Evolutionary conservation across 2,113 vertebrate genomes (phyloP).

Genomic region (Barbus barbus): DNA sequence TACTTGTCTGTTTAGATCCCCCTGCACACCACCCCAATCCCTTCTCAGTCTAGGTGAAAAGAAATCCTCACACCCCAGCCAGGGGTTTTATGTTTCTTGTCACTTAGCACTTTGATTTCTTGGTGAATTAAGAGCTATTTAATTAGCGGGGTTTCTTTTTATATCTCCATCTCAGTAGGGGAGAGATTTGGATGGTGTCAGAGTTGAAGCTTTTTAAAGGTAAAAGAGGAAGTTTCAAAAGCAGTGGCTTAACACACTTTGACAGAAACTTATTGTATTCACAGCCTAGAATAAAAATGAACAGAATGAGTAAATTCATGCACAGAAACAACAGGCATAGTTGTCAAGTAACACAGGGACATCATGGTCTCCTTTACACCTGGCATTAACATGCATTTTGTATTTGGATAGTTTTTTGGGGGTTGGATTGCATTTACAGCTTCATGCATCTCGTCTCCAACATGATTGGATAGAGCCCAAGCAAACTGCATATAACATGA

Average conservation of each 20-base stretch:
- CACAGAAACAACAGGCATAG: neutral
- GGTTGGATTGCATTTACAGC: too few relatives aligned
- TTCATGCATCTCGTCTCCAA: neutral
- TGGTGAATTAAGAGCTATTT: constrained; percentile 70
- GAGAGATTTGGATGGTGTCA: constrained; percentile 48
- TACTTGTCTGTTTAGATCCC: constrained; percentile 65
- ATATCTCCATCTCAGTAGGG: constrained; percentile 55
- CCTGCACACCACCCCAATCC: constrained; percentile 42
- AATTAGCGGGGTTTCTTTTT: constrained; percentile 66
- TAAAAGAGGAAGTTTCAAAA: constrained; percentile 48
- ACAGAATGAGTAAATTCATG: constrained; percentile 3
- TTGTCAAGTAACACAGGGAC: neutral
- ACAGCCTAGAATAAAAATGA: neutral
- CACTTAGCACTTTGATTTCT: constrained; percentile 71
- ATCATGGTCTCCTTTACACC: neutral
- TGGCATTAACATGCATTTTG: neutral
- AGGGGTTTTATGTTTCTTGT: constrained; percentile 73
- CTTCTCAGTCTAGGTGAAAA: constrained; percentile 22
- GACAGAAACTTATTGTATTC: constrained; percentile 22
- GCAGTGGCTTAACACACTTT: constrained; percentile 28
- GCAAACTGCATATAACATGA: neutral
- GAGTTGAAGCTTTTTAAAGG: constrained; percentile 48
- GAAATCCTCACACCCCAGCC: constrained; percentile 51
- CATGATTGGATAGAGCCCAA: neutral
- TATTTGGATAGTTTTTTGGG: neutral